Conservation (phyloP, 2,888 invertebrate genomes). For the Acutogordius australiensis region DNA sequence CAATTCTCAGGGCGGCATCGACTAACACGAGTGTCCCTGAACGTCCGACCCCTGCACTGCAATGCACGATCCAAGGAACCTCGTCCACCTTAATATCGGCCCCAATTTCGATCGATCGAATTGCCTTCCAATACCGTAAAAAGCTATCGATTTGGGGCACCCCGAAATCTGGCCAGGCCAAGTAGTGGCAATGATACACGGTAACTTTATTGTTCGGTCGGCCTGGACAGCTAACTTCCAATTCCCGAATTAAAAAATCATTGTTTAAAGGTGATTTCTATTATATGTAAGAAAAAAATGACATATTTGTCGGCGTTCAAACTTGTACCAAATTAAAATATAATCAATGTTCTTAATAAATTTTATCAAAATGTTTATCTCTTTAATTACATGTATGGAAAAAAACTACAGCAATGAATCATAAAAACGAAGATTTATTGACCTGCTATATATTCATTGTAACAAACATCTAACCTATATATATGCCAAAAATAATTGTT, state of each 20-base stretch:
- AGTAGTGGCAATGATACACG: conserved; percentile 5
- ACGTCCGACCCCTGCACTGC: neutral
- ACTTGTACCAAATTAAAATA: too few species aligned
- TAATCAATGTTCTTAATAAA: too few species aligned
- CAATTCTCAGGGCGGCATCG: neutral
- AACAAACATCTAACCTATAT: too few species aligned
- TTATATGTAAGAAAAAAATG: too few species aligned
- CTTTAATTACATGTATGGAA: too few species aligned
- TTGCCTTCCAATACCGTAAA: neutral
- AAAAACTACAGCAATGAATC: too few species aligned
- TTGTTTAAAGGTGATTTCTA: neutral
- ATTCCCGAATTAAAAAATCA: neutral
- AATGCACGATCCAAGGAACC: neutral
- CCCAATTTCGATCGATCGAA: neutral
- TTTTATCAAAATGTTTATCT: too few species aligned
- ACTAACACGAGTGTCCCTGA: neutral
- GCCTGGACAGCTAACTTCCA: neutral
- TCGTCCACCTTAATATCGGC: neutral
- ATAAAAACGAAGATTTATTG: too few species aligned
- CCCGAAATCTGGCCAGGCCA: conserved; percentile 6
- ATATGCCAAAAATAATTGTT: too few species aligned
- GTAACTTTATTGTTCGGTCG: neutral
- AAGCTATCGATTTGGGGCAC: neutral
- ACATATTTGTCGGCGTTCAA: too few species aligned
- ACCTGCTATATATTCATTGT: too few species aligned